phyloP scores from a whole-genome alignment of 2,797 vertebrate genomes.

The Tragopan temminckii region DNA sequence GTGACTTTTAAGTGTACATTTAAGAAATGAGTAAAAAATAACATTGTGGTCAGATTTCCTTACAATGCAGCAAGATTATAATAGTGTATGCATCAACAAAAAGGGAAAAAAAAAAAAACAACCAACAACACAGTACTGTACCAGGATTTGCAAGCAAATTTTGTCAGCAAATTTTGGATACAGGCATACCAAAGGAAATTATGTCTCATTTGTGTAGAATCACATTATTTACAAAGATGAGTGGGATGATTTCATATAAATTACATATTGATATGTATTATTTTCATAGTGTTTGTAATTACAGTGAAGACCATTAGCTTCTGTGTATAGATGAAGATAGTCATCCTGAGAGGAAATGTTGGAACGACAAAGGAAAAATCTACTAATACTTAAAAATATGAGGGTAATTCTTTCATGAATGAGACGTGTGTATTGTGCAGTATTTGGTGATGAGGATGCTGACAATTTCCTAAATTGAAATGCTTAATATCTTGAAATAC shows the following conservation, averaged over 20 bases:
- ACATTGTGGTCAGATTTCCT: neutral
- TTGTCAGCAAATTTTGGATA: neutral
- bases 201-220: fast-evolving
- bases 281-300: neutral
- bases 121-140: neutral
- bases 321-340: neutral
- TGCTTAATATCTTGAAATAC: neutral
- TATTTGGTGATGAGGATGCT: neutral
- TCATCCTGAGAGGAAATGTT: neutral
- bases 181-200: neutral
- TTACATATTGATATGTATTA: neutral
- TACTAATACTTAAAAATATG: neutral
- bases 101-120: neutral
- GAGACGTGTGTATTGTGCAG: neutral
- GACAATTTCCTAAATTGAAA: neutral
- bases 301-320: neutral
- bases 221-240: neutral
- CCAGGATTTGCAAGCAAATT: neutral
- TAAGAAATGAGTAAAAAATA: neutral
- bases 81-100: neutral
- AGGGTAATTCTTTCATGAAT: neutral
- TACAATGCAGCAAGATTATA: neutral
- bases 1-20: neutral
- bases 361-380: neutral
- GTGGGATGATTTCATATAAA: neutral